phyloP scores from a whole-genome alignment of 1,140 invertebrate genomes.

The Scaptomyza pallida region DNA sequence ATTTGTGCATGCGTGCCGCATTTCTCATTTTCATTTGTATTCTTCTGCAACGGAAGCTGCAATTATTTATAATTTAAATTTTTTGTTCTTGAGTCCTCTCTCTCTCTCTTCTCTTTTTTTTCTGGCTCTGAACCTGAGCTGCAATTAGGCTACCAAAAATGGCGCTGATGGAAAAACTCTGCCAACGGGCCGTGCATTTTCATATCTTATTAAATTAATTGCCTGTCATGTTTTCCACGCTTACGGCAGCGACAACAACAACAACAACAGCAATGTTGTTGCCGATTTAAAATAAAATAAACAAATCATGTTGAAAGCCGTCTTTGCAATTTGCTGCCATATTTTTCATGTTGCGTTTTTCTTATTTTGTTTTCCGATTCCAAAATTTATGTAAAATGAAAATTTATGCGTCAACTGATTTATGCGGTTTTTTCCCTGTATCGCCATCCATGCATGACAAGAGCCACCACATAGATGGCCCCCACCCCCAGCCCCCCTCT shows the following conservation, averaged over 20 bases:
- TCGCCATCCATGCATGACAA: conserved; percentile 74
- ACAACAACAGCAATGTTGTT: conserved; percentile 20
- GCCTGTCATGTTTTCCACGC: conserved; percentile 68
- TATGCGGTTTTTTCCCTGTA: conserved; percentile 69
- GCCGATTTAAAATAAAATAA: conserved; percentile 56
- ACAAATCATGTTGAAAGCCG: conserved; percentile 68
- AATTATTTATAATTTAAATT: conserved; percentile 81
- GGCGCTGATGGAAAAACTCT: conserved; percentile 39
- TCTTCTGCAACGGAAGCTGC: conserved; percentile 64
- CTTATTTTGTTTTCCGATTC: conserved; percentile 37
- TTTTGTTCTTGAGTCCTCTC: conserved; percentile 59
- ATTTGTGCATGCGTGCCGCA: conserved; percentile 64
- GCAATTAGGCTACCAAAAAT: conserved; percentile 58
- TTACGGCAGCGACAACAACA: conserved; percentile 26
- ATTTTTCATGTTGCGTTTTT: conserved; percentile 65
- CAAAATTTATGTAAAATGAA: conserved; percentile 80
- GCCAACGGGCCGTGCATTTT: conserved; percentile 17
- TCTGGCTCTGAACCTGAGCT: conserved; percentile 27
- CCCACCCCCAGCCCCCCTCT: background rate
- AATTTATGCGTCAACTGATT: conserved; percentile 82
- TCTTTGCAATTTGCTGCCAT: conserved; percentile 79
- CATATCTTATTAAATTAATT: conserved; percentile 69
- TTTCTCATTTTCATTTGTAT: conserved; percentile 60
- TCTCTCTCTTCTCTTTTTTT: background rate
- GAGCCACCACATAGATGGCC: conserved; percentile 19